Evolutionary conservation across 2,888 invertebrate species (phyloP), one percentile per base, ranked within the genome.

Genomic region (Fragum whitleyi): DNA sequence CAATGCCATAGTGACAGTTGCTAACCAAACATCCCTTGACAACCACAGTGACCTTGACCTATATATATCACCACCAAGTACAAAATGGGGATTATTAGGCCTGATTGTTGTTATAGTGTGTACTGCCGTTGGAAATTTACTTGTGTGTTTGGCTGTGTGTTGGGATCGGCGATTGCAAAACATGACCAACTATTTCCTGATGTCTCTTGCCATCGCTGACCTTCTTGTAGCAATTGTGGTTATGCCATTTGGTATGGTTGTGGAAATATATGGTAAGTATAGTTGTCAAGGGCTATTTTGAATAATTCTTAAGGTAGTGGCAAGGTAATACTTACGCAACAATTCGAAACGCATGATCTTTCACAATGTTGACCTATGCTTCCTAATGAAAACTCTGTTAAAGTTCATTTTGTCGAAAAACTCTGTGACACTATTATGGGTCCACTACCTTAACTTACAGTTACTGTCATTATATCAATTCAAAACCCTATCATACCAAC

Each of bases 141-240:
- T 98, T 82, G 98, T 98, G 89, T 98, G 98, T 94, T 95, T 98
- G 90, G 98, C 98, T 0, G 98, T 98, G 88, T 96, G 96, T 86
- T 95, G 97, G 92, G 98, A 99, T 95, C 96, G 97, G 77, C 95
- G 97, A 88, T 95, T 98, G 82, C 98, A 98, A 94, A 98, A 98
- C 94, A 97, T 98, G 90, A 98, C 98, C 85, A 98, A 98, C 95
- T 98, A 98, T 94, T 98, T 98, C 94, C 95, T 98, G 83, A 95
- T 98, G 92, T 98, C 98, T n/a, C 95, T 99, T 92, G 98, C 98
- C 72, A 97, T 98, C 79, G 98, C 98, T 71, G 98, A 99, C 95
- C 95, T 98, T 81, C 95, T 99, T 83, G 98, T 98, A 92, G 97
- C 98, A 92, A 94, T 98, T 85, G 97, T 98, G 92, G 98, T 98